Evolutionary conservation across 2,888 invertebrate genomes (phyloP).

Genomic region (Pollenia amentaria): DNA sequence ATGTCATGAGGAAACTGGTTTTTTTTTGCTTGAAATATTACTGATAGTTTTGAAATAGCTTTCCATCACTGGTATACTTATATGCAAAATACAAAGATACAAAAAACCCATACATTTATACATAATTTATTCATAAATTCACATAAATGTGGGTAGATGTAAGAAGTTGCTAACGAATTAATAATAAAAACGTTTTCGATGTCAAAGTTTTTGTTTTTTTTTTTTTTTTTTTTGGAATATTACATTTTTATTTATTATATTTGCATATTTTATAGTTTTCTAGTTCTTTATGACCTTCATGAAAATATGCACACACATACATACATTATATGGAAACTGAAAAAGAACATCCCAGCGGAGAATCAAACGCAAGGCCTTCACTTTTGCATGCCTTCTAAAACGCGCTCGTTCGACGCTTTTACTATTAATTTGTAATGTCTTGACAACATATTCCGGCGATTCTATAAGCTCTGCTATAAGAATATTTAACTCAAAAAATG

Average conservation of each 20-base stretch:
- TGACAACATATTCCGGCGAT: no score
- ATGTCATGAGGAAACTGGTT: no score
- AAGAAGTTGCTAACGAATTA: slow-evolving; percentile 19
- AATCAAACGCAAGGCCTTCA: no score
- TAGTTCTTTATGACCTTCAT: slow-evolving; percentile 20
- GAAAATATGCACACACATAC: neutral
- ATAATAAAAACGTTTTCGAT: slow-evolving; percentile 12
- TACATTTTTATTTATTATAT: slow-evolving; percentile 4
- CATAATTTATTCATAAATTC: neutral
- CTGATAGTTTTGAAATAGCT: no score
- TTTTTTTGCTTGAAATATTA: no score
- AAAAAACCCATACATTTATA: neutral
- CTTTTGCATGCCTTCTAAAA: no score
- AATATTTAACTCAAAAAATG: no score
- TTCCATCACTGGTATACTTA: no score
- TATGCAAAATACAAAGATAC: neutral
- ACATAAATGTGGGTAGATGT: neutral
- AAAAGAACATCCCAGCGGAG: no score
- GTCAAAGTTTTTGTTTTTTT: neutral
- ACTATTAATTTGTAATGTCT: no score
- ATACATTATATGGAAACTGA: neutral
- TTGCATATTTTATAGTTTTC: slow-evolving; percentile 26
- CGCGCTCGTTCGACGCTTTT: no score
- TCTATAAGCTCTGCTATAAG: no score
- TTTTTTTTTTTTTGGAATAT: neutral